Base-by-base conservation (phyloP, 2,888 invertebrate genomes). In the Salpingus planirostris region DNA sequence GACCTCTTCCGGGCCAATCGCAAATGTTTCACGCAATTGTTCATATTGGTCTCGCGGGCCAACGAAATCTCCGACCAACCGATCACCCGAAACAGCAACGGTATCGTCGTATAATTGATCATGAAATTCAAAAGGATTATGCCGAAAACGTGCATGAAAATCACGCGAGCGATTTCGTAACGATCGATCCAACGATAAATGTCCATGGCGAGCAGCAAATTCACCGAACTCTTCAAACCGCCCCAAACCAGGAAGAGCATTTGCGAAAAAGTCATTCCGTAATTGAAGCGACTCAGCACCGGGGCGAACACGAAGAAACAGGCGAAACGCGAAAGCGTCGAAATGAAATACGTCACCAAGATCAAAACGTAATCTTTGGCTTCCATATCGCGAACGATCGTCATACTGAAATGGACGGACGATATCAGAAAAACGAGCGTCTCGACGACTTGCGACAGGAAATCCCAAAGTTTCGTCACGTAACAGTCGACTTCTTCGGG, bases 1-100 rank as follows among this genome's bases (percentile, higher is more conserved):
- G 27, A 13, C 5, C 24, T 11, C 4, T 3, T 6, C 14, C 32
- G 21, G 10, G 27, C 23, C 14, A 27, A 22, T n/a, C 18, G 11
- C n/a, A 32, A 24, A 10, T 21, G 15, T 22, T 27, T 32, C 15
- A 32, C 2, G 23, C 32, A 32, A 14, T 22, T 32, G 23, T 22
- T 32, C 32, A 32, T 32, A 24, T 32, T 32, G 15, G 27, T 7
- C 13, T 22, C 22, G 8, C 27, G 18, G 2, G 27, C 7, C 1
- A 22, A 3, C 3, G 32, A 23, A 6, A 27, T 11, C 11, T 32
- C 27, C 5, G 13, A 11, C n/a, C 27, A 23, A 8, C 27, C 26
- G 3, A 32, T 10, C 6, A 18, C 12, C 10, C 27, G 7, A 6
- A 32, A 14, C n/a, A 27, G 14, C 6, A 27, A 3, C n/a, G 21